Evolutionary conservation across 2,113 vertebrate genomes (phyloP).

Genomic region (Thomomys bottae): DNA sequence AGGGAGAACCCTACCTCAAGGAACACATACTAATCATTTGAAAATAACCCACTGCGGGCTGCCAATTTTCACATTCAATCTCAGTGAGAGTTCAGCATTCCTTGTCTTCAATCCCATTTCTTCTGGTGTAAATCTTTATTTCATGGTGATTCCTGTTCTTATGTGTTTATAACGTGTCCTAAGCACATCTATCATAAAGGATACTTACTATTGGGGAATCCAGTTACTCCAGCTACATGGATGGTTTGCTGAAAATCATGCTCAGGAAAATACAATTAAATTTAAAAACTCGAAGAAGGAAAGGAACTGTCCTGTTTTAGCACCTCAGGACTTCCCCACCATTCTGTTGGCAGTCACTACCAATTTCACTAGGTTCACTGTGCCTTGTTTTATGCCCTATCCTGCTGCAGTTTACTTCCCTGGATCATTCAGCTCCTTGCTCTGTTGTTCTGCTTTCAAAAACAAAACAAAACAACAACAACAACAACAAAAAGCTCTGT

Average conservation of each 20-base stretch:
- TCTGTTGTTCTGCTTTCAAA: background rate
- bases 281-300: background rate
- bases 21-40: background rate
- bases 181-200: background rate
- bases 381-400: background rate
- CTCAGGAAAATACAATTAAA: background rate
- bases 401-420: background rate
- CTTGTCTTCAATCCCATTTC: background rate
- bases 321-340: background rate
- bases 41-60: background rate
- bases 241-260: background rate
- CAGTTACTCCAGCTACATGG: background rate
- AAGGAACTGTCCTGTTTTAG: too few species aligned
- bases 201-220: background rate
- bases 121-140: background rate
- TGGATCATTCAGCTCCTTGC: background rate
- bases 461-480: too few species aligned
- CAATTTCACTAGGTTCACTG: accelerated
- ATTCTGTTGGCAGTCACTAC: accelerated
- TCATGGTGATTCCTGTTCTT: background rate
- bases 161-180: background rate
- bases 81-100: background rate
- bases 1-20: background rate
- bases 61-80: background rate
- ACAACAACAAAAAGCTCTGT: background rate